Evolutionary conservation across 2,113 vertebrate genomes (phyloP).

Genomic region (Mobula hypostoma): DNA sequence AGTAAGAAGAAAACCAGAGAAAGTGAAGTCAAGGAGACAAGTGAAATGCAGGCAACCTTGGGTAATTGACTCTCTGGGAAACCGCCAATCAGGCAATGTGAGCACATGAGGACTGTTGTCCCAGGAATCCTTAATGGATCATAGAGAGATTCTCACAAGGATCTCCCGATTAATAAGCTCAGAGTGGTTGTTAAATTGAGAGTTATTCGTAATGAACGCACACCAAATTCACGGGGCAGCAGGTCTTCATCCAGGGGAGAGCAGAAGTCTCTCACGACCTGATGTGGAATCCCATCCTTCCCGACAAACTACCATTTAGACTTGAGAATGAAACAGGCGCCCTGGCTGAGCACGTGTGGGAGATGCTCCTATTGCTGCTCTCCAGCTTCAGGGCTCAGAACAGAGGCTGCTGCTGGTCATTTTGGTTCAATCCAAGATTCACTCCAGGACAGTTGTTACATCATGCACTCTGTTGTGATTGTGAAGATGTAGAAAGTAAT

Average conservation of each 20-base stretch:
- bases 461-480: background rate
- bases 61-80: no score
- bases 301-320: background rate
- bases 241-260: background rate
- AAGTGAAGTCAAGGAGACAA: no score
- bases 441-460: no score
- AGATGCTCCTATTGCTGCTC: no score
- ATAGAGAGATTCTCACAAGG: background rate
- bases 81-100: background rate
- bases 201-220: background rate
- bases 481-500: background rate
- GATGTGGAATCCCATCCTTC: background rate
- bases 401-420: no score
- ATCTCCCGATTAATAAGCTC: background rate
- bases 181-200: background rate
- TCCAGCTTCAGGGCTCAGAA: no score
- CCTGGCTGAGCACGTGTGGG: no score
- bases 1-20: background rate
- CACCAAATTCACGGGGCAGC: background rate
- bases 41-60: no score
- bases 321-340: no score
- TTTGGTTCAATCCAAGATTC: no score
- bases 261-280: background rate
- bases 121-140: background rate
- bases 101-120: background rate